Evolutionary conservation across 2,113 vertebrate genomes (phyloP).

Genomic region (Mesitornis unicolor): DNA sequence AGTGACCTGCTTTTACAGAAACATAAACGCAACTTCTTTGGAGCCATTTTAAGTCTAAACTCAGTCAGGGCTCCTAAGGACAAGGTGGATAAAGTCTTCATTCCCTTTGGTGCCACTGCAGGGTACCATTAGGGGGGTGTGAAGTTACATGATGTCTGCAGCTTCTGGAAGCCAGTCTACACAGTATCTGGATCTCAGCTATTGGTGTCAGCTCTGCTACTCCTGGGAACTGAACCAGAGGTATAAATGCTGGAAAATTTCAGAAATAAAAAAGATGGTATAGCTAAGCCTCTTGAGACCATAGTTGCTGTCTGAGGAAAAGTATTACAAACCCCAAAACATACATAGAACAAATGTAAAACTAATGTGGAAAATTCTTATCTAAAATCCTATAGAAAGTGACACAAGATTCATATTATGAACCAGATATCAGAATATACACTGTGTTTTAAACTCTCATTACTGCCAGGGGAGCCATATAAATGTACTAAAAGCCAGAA

Average conservation of each 20-base stretch:
- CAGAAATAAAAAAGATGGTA: neutral
- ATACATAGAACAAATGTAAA: neutral
- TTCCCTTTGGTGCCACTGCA: neutral
- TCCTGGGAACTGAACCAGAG: neutral
- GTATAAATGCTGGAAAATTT: neutral
- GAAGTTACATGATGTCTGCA: neutral
- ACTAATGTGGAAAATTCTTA: neutral
- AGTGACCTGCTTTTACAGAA: neutral
- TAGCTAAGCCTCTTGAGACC: neutral
- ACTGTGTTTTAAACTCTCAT: conserved; percentile 14
- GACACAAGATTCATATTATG: neutral
- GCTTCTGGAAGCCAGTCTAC: neutral
- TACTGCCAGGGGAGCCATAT: neutral
- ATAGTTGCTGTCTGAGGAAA: neutral
- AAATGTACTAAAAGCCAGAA: conserved; percentile 33
- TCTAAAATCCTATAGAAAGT: neutral
- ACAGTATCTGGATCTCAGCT: rapidly evolving
- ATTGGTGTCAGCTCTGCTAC: neutral
- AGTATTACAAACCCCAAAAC: neutral
- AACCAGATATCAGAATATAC: neutral
- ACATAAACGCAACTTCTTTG: neutral
- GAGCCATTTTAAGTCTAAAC: neutral
- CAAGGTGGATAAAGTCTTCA: neutral
- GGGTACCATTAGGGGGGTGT: no score
- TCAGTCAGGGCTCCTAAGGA: neutral